Percentiles rank a stretch among this genome's conserved stretches.
Conservation (phyloP, 2,113 vertebrate species). For the Acrocephalus arundinaceus region DNA sequence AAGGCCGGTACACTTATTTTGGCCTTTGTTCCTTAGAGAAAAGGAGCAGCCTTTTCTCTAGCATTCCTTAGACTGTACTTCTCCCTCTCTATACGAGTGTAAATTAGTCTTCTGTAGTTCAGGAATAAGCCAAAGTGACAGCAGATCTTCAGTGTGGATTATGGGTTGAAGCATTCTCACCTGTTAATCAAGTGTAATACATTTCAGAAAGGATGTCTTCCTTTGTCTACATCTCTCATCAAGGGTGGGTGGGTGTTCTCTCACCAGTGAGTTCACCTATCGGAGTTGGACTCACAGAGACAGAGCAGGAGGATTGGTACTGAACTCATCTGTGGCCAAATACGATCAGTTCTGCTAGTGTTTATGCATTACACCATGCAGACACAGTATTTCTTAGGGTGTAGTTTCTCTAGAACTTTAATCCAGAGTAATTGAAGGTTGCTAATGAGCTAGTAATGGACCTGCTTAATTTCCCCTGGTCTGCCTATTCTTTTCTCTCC, state of each 20-base stretch:
- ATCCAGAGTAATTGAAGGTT: slow-evolving; percentile 17
- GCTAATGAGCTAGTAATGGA: neutral
- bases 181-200: neutral
- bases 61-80: neutral
- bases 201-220: neutral
- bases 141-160: neutral
- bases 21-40: neutral
- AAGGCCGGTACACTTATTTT: neutral
- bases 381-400: neutral
- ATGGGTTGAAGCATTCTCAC: neutral
- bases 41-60: neutral
- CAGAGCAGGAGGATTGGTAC: neutral
- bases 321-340: neutral
- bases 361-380: neutral
- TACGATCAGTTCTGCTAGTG: neutral
- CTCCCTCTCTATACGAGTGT: accelerated
- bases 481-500: neutral
- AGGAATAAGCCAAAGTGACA: neutral
- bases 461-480: neutral
- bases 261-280: neutral
- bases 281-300: neutral
- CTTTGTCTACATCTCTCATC: neutral
- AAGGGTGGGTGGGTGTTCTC: neutral
- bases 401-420: slow-evolving; percentile 27
- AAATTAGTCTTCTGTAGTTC: neutral